Evolutionary conservation across 2,113 vertebrate species (phyloP), one percentile per base, ranked within the genome.

Genomic region (Erpornis zantholeuca): DNA sequence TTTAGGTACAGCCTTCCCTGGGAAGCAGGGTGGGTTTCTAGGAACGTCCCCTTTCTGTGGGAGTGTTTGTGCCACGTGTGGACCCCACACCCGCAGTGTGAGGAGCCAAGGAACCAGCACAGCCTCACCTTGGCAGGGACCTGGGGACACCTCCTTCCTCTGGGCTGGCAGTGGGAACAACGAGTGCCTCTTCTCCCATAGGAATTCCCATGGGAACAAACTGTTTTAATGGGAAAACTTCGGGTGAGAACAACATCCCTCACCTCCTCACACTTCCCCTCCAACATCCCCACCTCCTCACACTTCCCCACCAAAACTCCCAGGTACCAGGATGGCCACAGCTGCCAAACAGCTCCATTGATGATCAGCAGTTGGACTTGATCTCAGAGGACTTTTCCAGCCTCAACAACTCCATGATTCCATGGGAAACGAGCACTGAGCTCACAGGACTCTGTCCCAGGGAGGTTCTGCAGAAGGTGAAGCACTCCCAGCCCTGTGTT

Each of bases 131-230:
- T 1, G 2, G 14, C 44, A 31, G 54, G 28, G 25, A 15, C 42
- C 66, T 31, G 15, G 2, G 15, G 17, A 5, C 25, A 3, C n/a
- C 53, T 61, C 15, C 0, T 16, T 8, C 2, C 36, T 42, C 60
- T 23, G 49, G 36, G 76, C 38, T 71, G 11, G 23, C 21, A 13
- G 20, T 21, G n/a, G 44, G 50, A 64, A n/a, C 36, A 9, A 12
- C 2, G 0, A 15, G 12, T 5, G 5, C 33, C 8, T n/a, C 24
- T 42, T 27, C 33, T 69, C 5, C 68, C 25, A 3, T 0, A 9
- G 28, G 36, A 33, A 38, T n/a, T 44, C 29, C 36, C 42, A 15
- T 7, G 36, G 19, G 22, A 64, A 80, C 27, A 27, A 66, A 27
- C 36, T 10, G 12, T 3, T n/a, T 4, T 22, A 12, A 2, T 11